A percentile compares a stretch with the other conserved stretches of the same genome.
Conservation (phyloP, 2,888 invertebrate genomes). For the Operophtera brumata region DNA sequence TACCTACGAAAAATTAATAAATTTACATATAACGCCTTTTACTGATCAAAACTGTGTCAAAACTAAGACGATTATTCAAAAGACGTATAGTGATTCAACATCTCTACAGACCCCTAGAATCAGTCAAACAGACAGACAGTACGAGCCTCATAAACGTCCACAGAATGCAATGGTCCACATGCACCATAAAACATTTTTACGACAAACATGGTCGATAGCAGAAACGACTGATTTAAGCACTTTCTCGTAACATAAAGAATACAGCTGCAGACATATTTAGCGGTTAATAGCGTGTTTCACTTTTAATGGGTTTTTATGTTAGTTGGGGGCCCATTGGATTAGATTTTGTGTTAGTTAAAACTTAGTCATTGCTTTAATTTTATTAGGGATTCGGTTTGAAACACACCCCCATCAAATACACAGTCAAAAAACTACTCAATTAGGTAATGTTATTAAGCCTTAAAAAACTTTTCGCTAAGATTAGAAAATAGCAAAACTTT, state of each 20-base stretch:
- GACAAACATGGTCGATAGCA: slow-evolving; percentile 63
- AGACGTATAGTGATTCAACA: background rate
- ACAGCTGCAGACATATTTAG: slow-evolving; percentile 70
- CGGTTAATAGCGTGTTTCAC: slow-evolving; percentile 52
- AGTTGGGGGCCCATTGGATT: slow-evolving; percentile 1
- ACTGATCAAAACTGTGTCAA: no score
- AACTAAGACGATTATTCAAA: background rate
- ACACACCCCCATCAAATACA: no score
- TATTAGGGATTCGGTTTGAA: no score
- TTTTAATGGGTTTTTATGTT: slow-evolving; percentile 29
- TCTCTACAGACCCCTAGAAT: slow-evolving; percentile 25
- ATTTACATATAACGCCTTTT: no score
- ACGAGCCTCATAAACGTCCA: slow-evolving; percentile 56
- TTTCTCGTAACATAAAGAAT: slow-evolving; percentile 63
- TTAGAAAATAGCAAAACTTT: no score
- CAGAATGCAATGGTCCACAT: slow-evolving; percentile 56
- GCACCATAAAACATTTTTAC: slow-evolving; percentile 68
- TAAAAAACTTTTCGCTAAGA: no score
- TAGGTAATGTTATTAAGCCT: no score
- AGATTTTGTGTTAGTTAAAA: slow-evolving; percentile 2
- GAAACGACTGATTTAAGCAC: slow-evolving; percentile 66
- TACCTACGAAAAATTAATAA: no score
- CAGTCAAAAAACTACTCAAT: no score
- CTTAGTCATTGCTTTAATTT: no score
- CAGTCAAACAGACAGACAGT: slow-evolving; percentile 44